Evolutionary conservation across 2,797 vertebrate species (phyloP), one percentile per base, ranked within the genome.

Genomic region (Sebastes taczanowskii): DNA sequence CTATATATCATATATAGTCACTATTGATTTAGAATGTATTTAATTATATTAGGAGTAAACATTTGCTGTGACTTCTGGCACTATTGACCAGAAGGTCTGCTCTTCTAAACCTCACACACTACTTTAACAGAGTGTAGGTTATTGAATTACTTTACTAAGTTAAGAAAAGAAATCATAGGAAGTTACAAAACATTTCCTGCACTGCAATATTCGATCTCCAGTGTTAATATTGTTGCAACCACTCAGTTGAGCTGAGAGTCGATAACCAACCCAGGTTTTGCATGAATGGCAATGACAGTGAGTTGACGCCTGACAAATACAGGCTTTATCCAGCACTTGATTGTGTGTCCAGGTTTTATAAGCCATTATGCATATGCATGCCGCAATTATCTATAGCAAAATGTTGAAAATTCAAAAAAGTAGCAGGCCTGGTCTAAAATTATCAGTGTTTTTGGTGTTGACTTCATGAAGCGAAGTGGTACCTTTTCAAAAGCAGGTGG

Each of bases 401-500:
- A 62, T 25, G 9, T 14, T 18, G 0, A 30, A 53, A 30, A 69
- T 11, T 6, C 7, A 10, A 20, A 32, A 49, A 23, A 38, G 35
- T 13, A 53, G 23, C 2, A 11, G 27, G 27, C 27, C 7, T 11
- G 30, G 4, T 13, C 64, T 23, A 25, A 42, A 49, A 66, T 11
- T 0, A 20, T 35, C 9, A 1, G 3, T 16, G 25, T 42, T 46
- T 72, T 32, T 69, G 10, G 9, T 72, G 55, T 61, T 55, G 46
- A 49, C 27, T 11, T 22, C 7, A 27, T 34, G 55, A 70, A 4
- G 10, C 0, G 1, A 46, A 35, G 3, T 1, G 71, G 89, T 82
- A 99, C 98, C 98, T 99, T 99, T 65, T 98, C 97, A 83, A 99
- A 99, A 18, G 97, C 96, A 20, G 98, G 99, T 11, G 99, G 97